Conservation (phyloP, 2,888 invertebrate species). For the Agrotis exclamationis region DNA sequence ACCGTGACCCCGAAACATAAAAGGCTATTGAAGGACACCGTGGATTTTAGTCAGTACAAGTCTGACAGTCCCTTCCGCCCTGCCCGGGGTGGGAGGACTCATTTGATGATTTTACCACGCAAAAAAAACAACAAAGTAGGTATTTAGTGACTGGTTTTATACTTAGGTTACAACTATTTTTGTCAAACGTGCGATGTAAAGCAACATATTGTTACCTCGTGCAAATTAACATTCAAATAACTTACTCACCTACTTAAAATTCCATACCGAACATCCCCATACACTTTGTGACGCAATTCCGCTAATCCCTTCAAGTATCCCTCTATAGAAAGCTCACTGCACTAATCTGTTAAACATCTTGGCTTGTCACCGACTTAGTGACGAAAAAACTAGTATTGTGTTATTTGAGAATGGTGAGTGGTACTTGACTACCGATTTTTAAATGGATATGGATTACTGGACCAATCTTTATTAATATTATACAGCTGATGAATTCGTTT, state of each 20-base stretch:
- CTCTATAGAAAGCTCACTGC: neutral
- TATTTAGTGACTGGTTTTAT: too few species aligned
- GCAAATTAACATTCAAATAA: neutral
- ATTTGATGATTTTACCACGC: too few species aligned
- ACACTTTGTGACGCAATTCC: conserved; percentile 19
- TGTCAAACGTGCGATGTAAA: too few species aligned
- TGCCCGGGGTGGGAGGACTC: too few species aligned
- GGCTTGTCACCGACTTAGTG: conserved; percentile 34
- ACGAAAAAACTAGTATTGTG: conserved; percentile 24
- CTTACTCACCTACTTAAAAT: conserved; percentile 9
- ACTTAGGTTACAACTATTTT: too few species aligned
- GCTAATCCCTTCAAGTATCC: conserved; percentile 34
- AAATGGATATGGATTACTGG: neutral
- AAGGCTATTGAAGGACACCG: too few species aligned
- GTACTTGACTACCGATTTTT: conserved; percentile 5
- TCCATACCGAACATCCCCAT: neutral
- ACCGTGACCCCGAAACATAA: too few species aligned
- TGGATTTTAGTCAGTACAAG: too few species aligned
- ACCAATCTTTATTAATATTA: neutral
- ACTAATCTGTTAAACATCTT: conserved; percentile 40
- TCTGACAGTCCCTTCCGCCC: too few species aligned
- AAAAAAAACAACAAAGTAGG: too few species aligned
- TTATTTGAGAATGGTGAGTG: conserved; percentile 14
- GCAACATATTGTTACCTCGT: too few species aligned
- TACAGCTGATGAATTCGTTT: too few species aligned